Percentiles rank a stretch among this genome's conserved stretches.
Evolutionary conservation across 2,888 invertebrate species (phyloP).

Genomic region (Eucera pruinosa): DNA sequence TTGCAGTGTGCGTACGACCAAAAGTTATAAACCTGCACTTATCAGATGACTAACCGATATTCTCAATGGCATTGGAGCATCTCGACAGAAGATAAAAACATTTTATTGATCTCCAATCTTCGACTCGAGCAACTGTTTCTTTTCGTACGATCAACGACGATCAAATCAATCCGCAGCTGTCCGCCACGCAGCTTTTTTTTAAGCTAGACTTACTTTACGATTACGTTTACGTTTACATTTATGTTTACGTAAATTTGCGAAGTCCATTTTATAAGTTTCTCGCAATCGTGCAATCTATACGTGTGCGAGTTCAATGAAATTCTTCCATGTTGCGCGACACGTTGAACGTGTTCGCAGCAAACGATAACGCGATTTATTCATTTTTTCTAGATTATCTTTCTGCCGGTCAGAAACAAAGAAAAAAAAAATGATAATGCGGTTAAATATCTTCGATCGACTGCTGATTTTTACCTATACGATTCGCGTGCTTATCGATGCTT

Average conservation of each 20-base stretch:
- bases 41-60: constrained; percentile 85
- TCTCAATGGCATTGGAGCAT: constrained; percentile 83
- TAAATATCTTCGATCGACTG: constrained; percentile 29
- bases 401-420: constrained; percentile 58
- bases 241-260: constrained; percentile 28
- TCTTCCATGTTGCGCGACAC: constrained; percentile 45
- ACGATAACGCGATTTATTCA: constrained; percentile 17
- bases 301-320: constrained; percentile 38
- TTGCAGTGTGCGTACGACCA: constrained; percentile 83
- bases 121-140: constrained; percentile 58
- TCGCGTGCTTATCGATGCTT: constrained; percentile 9
- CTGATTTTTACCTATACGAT: background rate
- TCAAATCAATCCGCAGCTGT: constrained; percentile 41
- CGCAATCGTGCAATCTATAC: constrained; percentile 24
- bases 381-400: constrained; percentile 43
- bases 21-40: constrained; percentile 84
- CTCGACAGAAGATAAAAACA: constrained; percentile 80
- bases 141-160: constrained; percentile 55
- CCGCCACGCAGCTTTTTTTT: constrained; percentile 42
- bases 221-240: constrained; percentile 32
- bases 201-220: constrained; percentile 40
- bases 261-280: constrained; percentile 50
- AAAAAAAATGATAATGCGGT: constrained; percentile 30
- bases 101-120: constrained; percentile 59
- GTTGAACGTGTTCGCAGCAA: constrained; percentile 41